phyloP scores from a whole-genome alignment of 1,140 invertebrate species.

The Aethina tumida region DNA sequence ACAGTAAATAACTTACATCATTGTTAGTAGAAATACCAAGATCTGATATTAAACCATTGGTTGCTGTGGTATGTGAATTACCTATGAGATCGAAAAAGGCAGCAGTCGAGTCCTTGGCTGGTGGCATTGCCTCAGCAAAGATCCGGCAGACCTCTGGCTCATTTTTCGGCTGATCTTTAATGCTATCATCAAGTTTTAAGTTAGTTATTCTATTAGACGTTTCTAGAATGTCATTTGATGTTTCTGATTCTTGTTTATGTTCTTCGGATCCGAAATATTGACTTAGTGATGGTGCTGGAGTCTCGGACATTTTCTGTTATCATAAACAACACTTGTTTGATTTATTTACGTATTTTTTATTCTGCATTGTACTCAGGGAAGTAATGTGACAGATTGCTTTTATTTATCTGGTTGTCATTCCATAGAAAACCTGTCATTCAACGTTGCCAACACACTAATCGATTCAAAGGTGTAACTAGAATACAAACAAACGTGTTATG shows the following conservation, averaged over 20 bases:
- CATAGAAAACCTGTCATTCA: no score
- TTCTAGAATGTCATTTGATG: conserved; percentile 22
- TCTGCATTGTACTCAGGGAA: no score
- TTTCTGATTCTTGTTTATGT: conserved; percentile 13
- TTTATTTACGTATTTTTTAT: no score
- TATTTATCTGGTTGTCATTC: no score
- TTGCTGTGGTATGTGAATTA: conserved; percentile 16
- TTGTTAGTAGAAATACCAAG: conserved; percentile 23
- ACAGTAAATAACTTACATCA: conserved; percentile 30
- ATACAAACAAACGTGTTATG: no score
- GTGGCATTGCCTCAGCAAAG: conserved; percentile 33
- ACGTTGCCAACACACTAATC: no score
- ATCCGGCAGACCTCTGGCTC: conserved; percentile 39
- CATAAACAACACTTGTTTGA: conserved; percentile 1
- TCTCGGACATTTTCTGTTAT: conserved; percentile 20
- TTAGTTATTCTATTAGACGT: conserved; percentile 21
- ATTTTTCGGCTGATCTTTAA: conserved; percentile 22
- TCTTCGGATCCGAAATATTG: conserved; percentile 27
- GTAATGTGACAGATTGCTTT: no score
- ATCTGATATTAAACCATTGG: conserved; percentile 24
- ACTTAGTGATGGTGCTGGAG: conserved; percentile 24
- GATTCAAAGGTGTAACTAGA: no score
- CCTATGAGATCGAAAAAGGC: conserved; percentile 35
- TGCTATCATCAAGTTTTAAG: conserved; percentile 22
- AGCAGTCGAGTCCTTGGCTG: conserved; percentile 32